Evolutionary conservation across 2,113 vertebrate species (phyloP).

Genomic region (Tachysurus fulvidraco): DNA sequence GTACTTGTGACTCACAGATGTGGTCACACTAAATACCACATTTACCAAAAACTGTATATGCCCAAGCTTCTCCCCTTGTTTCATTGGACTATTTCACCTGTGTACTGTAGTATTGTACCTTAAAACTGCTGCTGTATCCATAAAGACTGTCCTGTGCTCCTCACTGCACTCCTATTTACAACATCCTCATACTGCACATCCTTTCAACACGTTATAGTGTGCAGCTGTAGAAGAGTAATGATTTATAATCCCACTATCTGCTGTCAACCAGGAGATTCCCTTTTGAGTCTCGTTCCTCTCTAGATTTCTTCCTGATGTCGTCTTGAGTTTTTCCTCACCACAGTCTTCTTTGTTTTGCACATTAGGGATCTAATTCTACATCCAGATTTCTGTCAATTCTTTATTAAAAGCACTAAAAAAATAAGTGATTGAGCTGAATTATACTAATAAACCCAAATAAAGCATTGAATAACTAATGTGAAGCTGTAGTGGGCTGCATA

Average conservation of each 20-base stretch:
- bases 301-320: not conserved
- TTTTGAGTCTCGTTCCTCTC: not conserved
- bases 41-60: not conserved
- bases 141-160: not conserved
- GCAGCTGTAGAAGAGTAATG: not conserved
- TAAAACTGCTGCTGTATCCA: not conserved
- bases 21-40: not conserved
- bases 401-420: not conserved
- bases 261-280: not conserved
- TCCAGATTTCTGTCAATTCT: not conserved
- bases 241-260: conserved; percentile 17
- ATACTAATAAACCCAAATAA: not conserved
- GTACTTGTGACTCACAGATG: not conserved
- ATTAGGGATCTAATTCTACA: not conserved
- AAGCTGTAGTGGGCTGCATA: not conserved
- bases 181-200: not conserved
- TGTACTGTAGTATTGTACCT: not conserved
- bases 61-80: not conserved
- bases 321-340: not conserved
- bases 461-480: not conserved
- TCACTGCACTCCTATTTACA: not conserved
- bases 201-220: not conserved
- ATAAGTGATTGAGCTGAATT: not conserved
- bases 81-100: not conserved
- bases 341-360: not conserved